These are phyloP conservation scores for Naso thynnoides DNA, from an alignment of 2,797 vertebrate genomes.

Conservation along the genomic window DNA sequence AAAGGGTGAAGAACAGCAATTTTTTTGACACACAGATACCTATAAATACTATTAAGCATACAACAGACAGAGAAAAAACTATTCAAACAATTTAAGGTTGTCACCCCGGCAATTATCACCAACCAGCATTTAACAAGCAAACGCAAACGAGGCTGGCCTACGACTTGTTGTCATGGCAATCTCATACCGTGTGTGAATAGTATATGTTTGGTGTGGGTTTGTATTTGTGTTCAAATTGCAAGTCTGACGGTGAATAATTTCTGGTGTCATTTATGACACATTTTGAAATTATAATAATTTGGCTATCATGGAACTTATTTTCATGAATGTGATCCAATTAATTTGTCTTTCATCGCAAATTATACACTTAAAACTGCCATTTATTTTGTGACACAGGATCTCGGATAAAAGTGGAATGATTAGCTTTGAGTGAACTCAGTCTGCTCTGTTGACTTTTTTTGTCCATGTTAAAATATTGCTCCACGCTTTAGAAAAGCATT, in stretches of 20 bases:
- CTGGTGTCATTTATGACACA: background rate
- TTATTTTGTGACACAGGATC: background rate
- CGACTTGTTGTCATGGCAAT: conserved; percentile 14
- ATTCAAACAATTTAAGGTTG: conserved; percentile 10
- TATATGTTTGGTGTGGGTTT: conserved; percentile 3
- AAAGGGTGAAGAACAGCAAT: background rate
- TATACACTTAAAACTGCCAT: background rate
- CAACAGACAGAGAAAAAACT: conserved; percentile 2
- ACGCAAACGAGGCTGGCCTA: background rate
- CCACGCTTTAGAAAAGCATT: conserved; percentile 6
- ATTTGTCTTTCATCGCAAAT: background rate
- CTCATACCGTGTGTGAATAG: background rate
- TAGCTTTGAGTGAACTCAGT: conserved; percentile 6
- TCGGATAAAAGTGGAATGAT: conserved; percentile 8
- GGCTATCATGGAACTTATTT: background rate
- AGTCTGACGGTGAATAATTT: conserved; percentile 11
- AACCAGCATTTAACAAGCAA: background rate
- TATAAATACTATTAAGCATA: background rate
- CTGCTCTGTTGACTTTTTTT: conserved; percentile 25
- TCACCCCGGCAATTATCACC: background rate
- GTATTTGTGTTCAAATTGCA: conserved; percentile 21
- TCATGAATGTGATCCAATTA: background rate
- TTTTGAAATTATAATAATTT: conserved; percentile 30
- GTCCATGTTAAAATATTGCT: conserved; percentile 16
- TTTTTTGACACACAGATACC: background rate